Base-by-base conservation (phyloP, 23 tunicate species). In the Halocynthia roretzi region DNA sequence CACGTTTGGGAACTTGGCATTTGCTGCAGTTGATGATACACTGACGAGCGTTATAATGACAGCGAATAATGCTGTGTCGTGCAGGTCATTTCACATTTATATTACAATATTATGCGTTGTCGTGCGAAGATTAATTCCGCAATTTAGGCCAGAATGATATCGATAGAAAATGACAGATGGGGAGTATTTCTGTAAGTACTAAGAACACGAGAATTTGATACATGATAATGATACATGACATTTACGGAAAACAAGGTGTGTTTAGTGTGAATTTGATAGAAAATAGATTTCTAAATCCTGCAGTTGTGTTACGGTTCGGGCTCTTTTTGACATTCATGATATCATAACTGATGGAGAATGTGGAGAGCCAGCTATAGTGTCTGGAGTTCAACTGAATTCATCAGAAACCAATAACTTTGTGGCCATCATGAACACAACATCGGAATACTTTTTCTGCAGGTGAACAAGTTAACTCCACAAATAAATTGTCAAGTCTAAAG, bases 381-480 rank as follows among this genome's bases (percentile, higher is more conserved):
- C 15, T 5, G 71, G 72, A 50, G 17, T 61, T 12, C 15, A 17
- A 12, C 51, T 77, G 7, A 61, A 77, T 51, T 44, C 52, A 14
- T 8, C 57, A 12, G 14, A 56, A 20, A 49, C 82, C 15, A 63
- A 63, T 63, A 51, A 77, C 52, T 62, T 77, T 64, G 40, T 64
- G 14, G 66, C 71, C 44, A 63, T 6, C 12, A 20, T 77, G 50
- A 77, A 77, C 67, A 17, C 11, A 8, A 61, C 82, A 14, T 71
- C 82, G 10, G 56, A 64, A 63, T 14, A 15, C 5, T 77, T 77
- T 62, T 49, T 62, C 58, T 77, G 82, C 82, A 77, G 82, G 82
- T 76, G 10, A 20, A 40, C 12, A 52, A 7, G 12, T 4, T 60
- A 2, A n/a, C 1, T 60, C n/a, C 44, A 31, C 44, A 31, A 0